These are phyloP conservation scores for Lophotriccus pileatus DNA, from an alignment of 2,797 vertebrate species.

Conservation along the genomic window DNA sequence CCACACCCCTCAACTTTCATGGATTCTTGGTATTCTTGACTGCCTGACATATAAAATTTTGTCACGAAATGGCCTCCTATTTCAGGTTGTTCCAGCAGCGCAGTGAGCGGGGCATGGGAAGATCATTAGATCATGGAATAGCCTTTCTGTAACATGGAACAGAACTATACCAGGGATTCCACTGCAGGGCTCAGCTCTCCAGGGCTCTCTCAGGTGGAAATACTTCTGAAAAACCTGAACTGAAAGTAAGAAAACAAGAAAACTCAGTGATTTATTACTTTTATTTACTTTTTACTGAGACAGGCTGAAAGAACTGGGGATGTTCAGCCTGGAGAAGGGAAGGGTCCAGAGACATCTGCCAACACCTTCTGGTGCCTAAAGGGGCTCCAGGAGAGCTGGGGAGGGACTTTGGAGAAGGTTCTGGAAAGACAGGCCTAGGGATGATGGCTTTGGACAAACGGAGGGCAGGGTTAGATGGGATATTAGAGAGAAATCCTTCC, in stretches of 20 bases:
- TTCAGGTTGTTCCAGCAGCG: background rate
- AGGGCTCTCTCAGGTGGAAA: background rate
- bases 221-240: background rate
- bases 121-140: background rate
- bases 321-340: background rate
- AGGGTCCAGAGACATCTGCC: background rate
- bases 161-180: background rate
- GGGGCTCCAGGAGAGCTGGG: background rate
- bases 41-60: background rate
- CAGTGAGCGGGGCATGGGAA: background rate
- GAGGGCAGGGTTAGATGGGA: background rate
- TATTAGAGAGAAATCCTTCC: background rate
- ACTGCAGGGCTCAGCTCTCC: background rate
- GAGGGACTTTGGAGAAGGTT: background rate
- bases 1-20: background rate
- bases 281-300: background rate
- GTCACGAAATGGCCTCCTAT: fast-evolving
- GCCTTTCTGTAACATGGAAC: background rate
- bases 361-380: background rate
- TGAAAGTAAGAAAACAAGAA: background rate
- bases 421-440: background rate
- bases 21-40: background rate
- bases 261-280: background rate
- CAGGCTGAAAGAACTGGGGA: background rate
- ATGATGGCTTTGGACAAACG: fast-evolving